Evolutionary conservation across 1,140 invertebrate genomes (phyloP).

Genomic region (Apis dorsata): DNA sequence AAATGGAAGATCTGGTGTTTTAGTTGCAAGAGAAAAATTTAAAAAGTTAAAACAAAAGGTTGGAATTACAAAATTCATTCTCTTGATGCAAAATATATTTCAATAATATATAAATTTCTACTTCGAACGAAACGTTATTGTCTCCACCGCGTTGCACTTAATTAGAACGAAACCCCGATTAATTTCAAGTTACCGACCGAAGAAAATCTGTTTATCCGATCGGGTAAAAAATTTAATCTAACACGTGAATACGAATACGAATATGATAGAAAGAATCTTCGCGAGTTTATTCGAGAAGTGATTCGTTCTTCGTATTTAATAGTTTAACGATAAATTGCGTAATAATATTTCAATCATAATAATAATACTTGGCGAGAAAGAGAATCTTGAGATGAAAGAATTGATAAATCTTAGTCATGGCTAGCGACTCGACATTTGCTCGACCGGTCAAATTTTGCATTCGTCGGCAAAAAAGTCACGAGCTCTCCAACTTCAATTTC

Average conservation of each 20-base stretch:
- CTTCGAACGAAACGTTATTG: not conserved
- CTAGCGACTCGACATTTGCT: not conserved
- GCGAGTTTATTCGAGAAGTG: no score
- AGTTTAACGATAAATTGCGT: not conserved
- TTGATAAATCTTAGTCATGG: no score
- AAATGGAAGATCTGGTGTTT: no score
- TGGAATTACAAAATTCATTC: no score
- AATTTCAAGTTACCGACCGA: not conserved
- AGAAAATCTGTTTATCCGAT: constrained; percentile 1
- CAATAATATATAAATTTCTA: not conserved
- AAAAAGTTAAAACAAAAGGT: no score
- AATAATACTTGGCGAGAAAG: no score
- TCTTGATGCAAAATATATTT: not conserved
- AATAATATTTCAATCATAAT: not conserved
- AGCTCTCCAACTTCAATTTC: not conserved
- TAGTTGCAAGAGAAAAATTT: no score
- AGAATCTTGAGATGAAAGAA: no score
- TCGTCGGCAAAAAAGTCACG: not conserved
- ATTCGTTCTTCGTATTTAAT: no score
- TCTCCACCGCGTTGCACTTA: not conserved
- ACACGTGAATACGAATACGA: not conserved
- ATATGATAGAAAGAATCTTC: not conserved
- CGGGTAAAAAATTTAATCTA: not conserved
- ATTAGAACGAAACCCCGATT: not conserved
- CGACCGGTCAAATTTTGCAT: not conserved